These are phyloP conservation scores for Argynnis bischoffii DNA, from an alignment of 2,888 invertebrate species.

Conservation along the genomic window DNA sequence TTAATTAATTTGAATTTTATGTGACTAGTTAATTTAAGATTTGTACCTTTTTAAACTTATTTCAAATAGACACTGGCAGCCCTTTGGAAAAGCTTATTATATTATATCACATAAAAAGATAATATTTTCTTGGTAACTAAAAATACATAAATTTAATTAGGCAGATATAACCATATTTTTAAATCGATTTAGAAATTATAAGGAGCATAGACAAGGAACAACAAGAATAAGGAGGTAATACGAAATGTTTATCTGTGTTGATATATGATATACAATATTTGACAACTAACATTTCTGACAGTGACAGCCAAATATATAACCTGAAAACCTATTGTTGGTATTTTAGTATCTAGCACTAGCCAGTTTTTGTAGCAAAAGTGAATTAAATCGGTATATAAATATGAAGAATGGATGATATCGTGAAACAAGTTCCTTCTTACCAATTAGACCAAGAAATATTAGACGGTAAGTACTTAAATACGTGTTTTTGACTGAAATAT, in stretches of 20 bases:
- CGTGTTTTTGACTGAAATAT: constrained; percentile 42
- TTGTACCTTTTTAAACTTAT: no score
- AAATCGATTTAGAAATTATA: no score
- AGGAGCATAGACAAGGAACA: no score
- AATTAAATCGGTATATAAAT: constrained; percentile 62
- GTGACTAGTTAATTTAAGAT: no score
- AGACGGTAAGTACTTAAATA: constrained; percentile 61
- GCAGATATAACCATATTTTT: no score
- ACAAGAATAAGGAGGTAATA: no score
- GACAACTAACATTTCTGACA: constrained; percentile 17
- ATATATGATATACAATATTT: background rate
- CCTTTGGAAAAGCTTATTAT: no score
- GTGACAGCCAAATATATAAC: constrained; percentile 35
- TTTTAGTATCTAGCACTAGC: constrained; percentile 13
- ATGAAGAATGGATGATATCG: constrained; percentile 81
- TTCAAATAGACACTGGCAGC: no score
- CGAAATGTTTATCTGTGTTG: background rate
- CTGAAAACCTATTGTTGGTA: constrained; percentile 15
- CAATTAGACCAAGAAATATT: constrained; percentile 77
- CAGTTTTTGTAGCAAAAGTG: constrained; percentile 35
- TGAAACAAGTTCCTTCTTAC: constrained; percentile 71
- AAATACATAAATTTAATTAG: no score
- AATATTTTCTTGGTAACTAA: no score
- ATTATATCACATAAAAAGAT: no score
- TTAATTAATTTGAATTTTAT: no score